Evolutionary conservation across 1,140 invertebrate species (phyloP).

Genomic region (Cydia splendana): DNA sequence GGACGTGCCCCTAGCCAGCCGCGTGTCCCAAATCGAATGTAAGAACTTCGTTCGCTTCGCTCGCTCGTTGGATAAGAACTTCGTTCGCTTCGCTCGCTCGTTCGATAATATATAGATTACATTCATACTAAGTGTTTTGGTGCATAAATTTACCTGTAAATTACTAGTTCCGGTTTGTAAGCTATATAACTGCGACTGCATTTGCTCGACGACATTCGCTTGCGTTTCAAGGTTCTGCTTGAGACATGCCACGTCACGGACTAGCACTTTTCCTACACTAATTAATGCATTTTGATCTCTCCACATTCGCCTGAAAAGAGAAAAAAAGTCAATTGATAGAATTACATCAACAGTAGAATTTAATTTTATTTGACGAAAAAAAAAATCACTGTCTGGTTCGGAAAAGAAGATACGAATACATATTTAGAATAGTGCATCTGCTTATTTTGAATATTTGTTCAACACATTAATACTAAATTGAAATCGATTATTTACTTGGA

Average conservation of each 20-base stretch:
- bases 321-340: background rate
- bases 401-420: too few species aligned
- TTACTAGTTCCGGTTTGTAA: constrained; percentile 48
- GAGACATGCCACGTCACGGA: constrained; percentile 61
- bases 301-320: constrained; percentile 52
- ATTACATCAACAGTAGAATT: background rate
- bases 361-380: too few species aligned
- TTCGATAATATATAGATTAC: background rate
- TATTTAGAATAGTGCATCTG: too few species aligned
- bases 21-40: too few species aligned
- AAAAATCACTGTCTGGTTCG: too few species aligned
- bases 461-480: background rate
- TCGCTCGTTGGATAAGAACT: too few species aligned
- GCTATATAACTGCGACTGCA: constrained; percentile 40
- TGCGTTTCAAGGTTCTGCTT: constrained; percentile 56
- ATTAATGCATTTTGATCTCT: constrained; percentile 59
- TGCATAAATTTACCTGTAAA: constrained; percentile 48
- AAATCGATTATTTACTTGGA: constrained; percentile 51
- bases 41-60: too few species aligned
- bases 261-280: constrained; percentile 63
- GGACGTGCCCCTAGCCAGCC: too few species aligned
- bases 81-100: too few species aligned
- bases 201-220: constrained; percentile 41
- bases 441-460: too few species aligned
- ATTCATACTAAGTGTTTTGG: background rate